Evolutionary conservation across 64 coral and sea anemone genomes (phyloP).

Genomic region (Catalaphyllia jardinei): DNA sequence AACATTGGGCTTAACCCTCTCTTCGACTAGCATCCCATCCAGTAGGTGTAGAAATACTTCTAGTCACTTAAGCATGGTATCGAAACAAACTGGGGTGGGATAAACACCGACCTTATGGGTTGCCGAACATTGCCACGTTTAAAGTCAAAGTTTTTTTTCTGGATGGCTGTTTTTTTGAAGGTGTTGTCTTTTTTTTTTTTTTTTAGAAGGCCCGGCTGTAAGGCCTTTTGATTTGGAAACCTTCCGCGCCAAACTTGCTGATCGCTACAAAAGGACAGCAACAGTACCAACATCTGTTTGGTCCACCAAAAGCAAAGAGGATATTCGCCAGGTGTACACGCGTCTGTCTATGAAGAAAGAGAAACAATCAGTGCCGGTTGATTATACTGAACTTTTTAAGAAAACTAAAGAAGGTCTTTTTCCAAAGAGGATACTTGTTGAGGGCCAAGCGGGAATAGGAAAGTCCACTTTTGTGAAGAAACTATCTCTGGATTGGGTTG

Average conservation of each 20-base stretch:
- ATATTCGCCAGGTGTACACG: background rate
- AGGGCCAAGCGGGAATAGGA: background rate
- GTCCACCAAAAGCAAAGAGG: background rate
- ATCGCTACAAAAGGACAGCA: background rate
- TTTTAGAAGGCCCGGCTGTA: background rate
- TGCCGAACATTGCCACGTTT: too few relatives aligned
- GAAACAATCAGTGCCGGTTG: background rate
- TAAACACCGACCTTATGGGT: too few relatives aligned
- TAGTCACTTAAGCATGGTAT: too few relatives aligned
- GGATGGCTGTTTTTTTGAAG: too few relatives aligned
- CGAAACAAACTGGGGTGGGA: too few relatives aligned
- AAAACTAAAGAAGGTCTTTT: background rate
- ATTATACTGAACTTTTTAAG: background rate
- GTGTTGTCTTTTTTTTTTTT: background rate
- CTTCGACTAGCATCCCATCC: too few relatives aligned
- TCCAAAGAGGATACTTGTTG: background rate
- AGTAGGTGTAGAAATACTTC: too few relatives aligned
- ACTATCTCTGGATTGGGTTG: background rate
- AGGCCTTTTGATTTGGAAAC: background rate
- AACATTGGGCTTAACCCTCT: too few relatives aligned
- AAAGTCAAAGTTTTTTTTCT: too few relatives aligned
- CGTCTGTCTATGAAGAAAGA: background rate
- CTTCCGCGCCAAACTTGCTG: background rate
- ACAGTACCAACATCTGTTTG: background rate
- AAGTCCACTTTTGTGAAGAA: background rate